These are phyloP conservation scores for Pterois miles DNA, from an alignment of 2,797 vertebrate species.

Conservation along the genomic window DNA sequence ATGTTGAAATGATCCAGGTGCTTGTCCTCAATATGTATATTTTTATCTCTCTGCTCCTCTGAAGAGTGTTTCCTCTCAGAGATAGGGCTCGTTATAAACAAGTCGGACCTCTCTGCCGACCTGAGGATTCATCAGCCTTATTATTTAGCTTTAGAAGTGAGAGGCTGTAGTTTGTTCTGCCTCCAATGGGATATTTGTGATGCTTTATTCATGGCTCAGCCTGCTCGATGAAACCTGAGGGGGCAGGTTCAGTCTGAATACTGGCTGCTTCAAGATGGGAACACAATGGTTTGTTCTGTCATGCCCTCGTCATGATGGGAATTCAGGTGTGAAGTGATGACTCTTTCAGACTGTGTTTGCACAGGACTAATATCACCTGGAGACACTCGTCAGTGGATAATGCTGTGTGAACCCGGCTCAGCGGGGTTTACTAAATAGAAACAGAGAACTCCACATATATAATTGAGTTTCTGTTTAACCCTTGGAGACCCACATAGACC, in stretches of 20 bases:
- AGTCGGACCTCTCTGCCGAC: slow-evolving; percentile 24
- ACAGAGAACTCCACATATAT: neutral
- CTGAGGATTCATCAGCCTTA: slow-evolving; percentile 19
- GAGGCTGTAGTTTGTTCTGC: slow-evolving; percentile 15
- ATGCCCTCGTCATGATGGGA: slow-evolving; percentile 59
- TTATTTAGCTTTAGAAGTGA: slow-evolving; percentile 33
- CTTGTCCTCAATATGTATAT: slow-evolving; percentile 4
- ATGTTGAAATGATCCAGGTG: slow-evolving; percentile 51
- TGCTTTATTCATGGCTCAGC: slow-evolving; percentile 8
- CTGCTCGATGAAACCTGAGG: slow-evolving; percentile 53
- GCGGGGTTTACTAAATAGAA: slow-evolving; percentile 16
- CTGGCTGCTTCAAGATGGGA: slow-evolving; percentile 48
- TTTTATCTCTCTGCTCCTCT: slow-evolving; percentile 31
- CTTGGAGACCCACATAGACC: neutral
- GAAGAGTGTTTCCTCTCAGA: slow-evolving; percentile 30
- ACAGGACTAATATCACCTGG: slow-evolving; percentile 50
- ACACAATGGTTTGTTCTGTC: slow-evolving; percentile 61
- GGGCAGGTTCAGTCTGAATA: slow-evolving; percentile 45
- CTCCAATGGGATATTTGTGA: slow-evolving; percentile 11
- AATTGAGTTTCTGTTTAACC: neutral
- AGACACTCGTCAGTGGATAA: slow-evolving; percentile 47
- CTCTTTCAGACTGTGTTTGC: slow-evolving; percentile 56
- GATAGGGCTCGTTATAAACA: slow-evolving; percentile 41
- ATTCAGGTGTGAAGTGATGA: slow-evolving; percentile 54
- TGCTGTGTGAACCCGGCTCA: slow-evolving; percentile 37